These are phyloP conservation scores for Chloroceryle amazona DNA, from an alignment of 2,797 vertebrate genomes.

Conservation along the genomic window DNA sequence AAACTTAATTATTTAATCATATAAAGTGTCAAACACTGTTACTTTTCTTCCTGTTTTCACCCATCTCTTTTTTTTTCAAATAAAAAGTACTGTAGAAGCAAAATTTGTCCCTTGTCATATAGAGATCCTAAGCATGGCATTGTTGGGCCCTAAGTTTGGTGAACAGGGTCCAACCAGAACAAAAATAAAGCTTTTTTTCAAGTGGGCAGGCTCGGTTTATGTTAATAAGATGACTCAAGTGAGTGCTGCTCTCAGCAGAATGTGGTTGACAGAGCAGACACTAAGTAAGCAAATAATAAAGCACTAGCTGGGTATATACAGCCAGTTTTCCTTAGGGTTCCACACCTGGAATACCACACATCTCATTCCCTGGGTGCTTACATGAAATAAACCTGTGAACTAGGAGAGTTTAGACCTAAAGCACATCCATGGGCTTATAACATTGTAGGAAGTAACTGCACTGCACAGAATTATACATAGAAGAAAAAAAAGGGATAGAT, in stretches of 20 bases:
- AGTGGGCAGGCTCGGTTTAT: neutral
- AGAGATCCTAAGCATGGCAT: rapidly evolving
- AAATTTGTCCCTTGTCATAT: neutral
- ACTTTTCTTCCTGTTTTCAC: neutral
- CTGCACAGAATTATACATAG: neutral
- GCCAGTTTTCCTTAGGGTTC: neutral
- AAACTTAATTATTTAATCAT: neutral
- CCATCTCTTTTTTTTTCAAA: neutral
- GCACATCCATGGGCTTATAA: neutral
- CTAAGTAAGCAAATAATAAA: neutral
- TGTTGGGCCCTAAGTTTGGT: neutral
- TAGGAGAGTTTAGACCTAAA: neutral
- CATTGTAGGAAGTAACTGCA: neutral
- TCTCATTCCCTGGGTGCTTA: neutral
- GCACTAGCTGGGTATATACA: rapidly evolving
- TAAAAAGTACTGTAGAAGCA: neutral
- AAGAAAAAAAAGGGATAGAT: neutral
- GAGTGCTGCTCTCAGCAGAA: neutral
- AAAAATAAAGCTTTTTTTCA: neutral
- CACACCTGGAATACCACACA: neutral
- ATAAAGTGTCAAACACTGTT: neutral
- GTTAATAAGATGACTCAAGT: neutral
- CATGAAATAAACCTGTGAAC: neutral
- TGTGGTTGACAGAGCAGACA: neutral
- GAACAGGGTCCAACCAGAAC: neutral